A percentile compares a stretch with the other conserved stretches of the same genome.
Evolutionary conservation across 2,797 vertebrate genomes (phyloP).

Genomic region (Spheniscus humboldti): DNA sequence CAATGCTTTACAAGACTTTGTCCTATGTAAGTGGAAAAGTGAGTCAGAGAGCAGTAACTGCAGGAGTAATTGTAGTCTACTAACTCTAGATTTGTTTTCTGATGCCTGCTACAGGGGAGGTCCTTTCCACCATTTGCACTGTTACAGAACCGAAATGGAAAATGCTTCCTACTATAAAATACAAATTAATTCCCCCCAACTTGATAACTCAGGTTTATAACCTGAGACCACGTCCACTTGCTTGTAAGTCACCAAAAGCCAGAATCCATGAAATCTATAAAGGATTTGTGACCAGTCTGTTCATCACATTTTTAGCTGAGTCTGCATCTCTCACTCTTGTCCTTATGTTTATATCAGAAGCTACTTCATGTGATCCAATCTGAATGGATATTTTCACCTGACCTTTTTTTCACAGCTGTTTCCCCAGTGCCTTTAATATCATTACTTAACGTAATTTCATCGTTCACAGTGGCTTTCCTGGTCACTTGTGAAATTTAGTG

Average conservation of each 20-base stretch:
- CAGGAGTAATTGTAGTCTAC: background rate
- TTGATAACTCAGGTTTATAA: background rate
- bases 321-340: background rate
- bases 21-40: background rate
- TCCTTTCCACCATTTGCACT: background rate
- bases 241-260: background rate
- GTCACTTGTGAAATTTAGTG: background rate
- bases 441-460: background rate
- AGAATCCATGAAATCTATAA: background rate
- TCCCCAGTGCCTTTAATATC: background rate
- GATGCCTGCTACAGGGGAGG: fast-evolving
- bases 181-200: background rate
- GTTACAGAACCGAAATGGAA: background rate
- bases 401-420: background rate
- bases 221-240: background rate
- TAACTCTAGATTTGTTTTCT: background rate
- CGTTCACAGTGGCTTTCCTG: background rate
- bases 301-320: background rate
- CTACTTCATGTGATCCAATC: background rate
- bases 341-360: background rate
- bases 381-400: background rate
- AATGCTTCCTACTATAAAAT: background rate
- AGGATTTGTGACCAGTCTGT: background rate
- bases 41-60: background rate
- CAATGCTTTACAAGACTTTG: background rate